A percentile compares a stretch with the other conserved stretches of the same genome.
Evolutionary conservation across 2,888 invertebrate species (phyloP).

Genomic region (Volucella inflata): DNA sequence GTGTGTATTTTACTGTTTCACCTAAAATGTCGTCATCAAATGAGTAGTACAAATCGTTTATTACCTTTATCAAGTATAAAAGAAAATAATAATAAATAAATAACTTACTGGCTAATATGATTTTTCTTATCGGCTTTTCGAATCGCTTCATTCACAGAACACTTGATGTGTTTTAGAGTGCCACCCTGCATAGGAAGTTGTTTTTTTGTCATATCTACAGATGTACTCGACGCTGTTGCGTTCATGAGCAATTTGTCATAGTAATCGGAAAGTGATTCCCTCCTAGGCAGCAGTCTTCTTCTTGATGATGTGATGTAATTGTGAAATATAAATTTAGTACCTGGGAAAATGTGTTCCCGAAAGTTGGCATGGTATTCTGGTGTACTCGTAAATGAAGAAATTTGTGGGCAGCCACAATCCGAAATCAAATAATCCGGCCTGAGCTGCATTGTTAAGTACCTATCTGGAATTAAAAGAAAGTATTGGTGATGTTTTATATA

Average conservation of each 20-base stretch:
- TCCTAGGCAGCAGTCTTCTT: conserved; percentile 78
- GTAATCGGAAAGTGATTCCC: conserved; percentile 80
- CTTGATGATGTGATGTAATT: conserved; percentile 66
- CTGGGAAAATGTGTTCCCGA: conserved; percentile 36
- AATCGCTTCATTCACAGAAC: conserved; percentile 56
- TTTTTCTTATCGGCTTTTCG: conserved; percentile 49
- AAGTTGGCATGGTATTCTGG: conserved; percentile 40
- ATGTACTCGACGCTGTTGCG: conserved; percentile 59
- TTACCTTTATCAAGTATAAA: not conserved
- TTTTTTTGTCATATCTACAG: conserved; percentile 27
- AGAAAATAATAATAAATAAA: not conserved
- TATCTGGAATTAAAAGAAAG: conserved; percentile 27
- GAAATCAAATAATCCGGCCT: conserved; percentile 81
- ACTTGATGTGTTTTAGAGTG: conserved; percentile 51
- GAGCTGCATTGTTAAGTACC: conserved; percentile 56
- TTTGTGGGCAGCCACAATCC: conserved; percentile 80
- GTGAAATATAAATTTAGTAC: conserved; percentile 46
- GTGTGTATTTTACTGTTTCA: conserved; percentile 19
- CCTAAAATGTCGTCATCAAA: conserved; percentile 2
- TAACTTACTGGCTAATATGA: conserved; percentile 37
- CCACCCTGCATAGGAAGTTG: conserved; percentile 27
- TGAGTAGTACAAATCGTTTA: not conserved
- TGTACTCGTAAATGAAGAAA: not conserved
- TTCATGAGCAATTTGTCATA: conserved; percentile 77
- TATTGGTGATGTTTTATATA: not conserved